phyloP scores from a whole-genome alignment of 2,113 vertebrate genomes.

The Terrapene triunguis region DNA sequence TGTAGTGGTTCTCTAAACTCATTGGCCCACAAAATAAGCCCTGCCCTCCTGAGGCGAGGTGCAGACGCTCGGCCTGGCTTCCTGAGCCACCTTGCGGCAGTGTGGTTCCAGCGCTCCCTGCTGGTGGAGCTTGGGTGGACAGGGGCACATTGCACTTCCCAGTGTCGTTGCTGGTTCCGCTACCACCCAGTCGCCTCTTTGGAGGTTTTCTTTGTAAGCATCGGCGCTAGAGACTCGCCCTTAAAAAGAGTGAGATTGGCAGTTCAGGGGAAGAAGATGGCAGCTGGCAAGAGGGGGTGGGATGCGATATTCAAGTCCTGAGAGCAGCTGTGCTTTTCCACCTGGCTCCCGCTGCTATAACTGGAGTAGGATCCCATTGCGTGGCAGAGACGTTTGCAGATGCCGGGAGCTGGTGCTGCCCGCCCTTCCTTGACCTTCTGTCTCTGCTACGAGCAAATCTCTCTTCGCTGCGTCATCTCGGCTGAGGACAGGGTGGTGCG shows the following conservation, averaged over 20 bases:
- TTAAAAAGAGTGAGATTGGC: not conserved
- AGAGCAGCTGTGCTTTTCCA: not conserved
- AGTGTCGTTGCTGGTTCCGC: too few relatives aligned
- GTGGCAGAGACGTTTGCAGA: not conserved
- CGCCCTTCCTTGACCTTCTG: not conserved
- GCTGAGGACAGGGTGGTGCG: not conserved
- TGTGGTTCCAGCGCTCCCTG: too few relatives aligned
- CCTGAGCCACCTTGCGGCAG: rapidly evolving
- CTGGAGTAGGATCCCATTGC: not conserved
- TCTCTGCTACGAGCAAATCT: not conserved
- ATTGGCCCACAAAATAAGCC: not conserved
- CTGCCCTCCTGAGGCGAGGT: not conserved
- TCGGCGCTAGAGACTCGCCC: not conserved
- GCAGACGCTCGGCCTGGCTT: not conserved
- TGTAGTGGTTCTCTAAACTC: not conserved
- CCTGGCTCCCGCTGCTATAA: not conserved
- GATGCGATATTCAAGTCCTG: not conserved
- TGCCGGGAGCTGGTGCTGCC: not conserved
- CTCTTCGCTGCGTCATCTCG: not conserved
- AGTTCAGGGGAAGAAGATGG: not conserved
- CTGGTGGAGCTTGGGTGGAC: too few relatives aligned
- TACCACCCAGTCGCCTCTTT: not conserved
- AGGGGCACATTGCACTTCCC: too few relatives aligned
- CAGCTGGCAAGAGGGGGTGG: not conserved
- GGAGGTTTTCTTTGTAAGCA: not conserved